Evolutionary conservation across 1,140 invertebrate genomes (phyloP).

Genomic region (Neodiprion pinetum): DNA sequence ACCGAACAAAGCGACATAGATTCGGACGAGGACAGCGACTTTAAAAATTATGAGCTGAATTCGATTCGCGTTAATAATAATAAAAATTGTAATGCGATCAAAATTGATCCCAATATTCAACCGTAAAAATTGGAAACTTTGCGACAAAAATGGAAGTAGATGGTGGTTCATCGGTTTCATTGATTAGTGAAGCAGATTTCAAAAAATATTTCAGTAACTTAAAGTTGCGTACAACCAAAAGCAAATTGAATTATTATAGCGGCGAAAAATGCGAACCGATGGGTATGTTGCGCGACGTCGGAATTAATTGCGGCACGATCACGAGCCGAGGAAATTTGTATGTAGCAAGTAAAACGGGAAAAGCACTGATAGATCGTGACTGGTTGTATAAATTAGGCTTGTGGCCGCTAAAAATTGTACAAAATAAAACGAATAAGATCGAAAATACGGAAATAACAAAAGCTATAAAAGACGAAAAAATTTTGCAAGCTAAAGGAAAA

Average conservation of each 20-base stretch:
- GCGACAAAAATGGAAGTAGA: conserved; percentile 17
- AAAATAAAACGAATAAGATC: background rate
- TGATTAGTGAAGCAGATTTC: conserved; percentile 16
- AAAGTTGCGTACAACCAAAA: background rate
- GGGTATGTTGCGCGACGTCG: conserved; percentile 14
- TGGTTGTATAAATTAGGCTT: conserved; percentile 8
- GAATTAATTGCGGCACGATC: conserved; percentile 14
- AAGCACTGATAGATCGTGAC: conserved; percentile 12
- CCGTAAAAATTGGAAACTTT: conserved; percentile 12
- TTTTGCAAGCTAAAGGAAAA: background rate
- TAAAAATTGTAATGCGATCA: conserved; percentile 1
- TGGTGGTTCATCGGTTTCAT: conserved; percentile 14
- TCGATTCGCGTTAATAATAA: conserved; percentile 6
- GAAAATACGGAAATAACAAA: too few relatives aligned
- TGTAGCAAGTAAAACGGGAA: conserved; percentile 16
- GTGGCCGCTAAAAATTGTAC: conserved; percentile 8
- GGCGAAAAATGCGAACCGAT: conserved; percentile 15
- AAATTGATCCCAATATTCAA: conserved; percentile 15
- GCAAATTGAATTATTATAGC: conserved; percentile 12
- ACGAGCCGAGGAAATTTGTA: conserved; percentile 10
- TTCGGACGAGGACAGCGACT: background rate
- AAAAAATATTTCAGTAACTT: conserved; percentile 7
- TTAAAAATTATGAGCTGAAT: background rate
- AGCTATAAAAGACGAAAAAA: conserved; percentile 12
- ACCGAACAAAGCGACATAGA: background rate